Evolutionary conservation across 2,888 invertebrate genomes (phyloP).

Genomic region (Diarsia rubi): DNA sequence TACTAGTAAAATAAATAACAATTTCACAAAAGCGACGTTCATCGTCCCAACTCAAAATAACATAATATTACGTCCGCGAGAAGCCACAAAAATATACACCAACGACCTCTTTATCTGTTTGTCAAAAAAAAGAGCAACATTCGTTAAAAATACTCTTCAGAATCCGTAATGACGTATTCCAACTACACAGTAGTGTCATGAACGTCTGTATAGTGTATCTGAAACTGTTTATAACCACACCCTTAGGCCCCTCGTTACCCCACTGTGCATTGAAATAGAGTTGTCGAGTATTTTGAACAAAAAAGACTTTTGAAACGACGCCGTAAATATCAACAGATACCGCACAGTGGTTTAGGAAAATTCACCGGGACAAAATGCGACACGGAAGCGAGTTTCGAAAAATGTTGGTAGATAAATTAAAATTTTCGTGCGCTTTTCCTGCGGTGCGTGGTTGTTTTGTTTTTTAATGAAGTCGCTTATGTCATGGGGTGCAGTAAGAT

Average conservation of each 20-base stretch:
- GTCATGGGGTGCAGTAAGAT: constrained; percentile 35
- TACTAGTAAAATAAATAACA: neutral
- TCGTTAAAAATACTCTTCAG: constrained; percentile 61
- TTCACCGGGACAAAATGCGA: constrained; percentile 60
- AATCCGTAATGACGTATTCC: constrained; percentile 63
- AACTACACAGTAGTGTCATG: constrained; percentile 38
- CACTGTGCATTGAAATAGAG: constrained; percentile 77
- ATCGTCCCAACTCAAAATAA: constrained; percentile 23
- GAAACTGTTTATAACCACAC: constrained; percentile 67
- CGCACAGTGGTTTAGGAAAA: constrained; percentile 62
- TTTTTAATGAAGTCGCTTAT: constrained; percentile 53
- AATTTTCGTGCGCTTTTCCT: constrained; percentile 50
- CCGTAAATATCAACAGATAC: constrained; percentile 64
- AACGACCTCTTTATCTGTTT: constrained; percentile 38
- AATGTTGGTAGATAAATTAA: constrained; percentile 57
- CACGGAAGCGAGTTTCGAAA: constrained; percentile 51
- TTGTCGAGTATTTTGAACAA: constrained; percentile 66
- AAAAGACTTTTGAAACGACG: constrained; percentile 65
- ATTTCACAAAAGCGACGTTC: constrained; percentile 3
- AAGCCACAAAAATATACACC: constrained; percentile 25
- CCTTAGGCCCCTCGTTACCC: constrained; percentile 75
- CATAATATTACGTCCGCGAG: constrained; percentile 10
- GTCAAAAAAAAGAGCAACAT: constrained; percentile 59
- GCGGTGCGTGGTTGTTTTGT: constrained; percentile 42
- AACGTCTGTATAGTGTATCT: constrained; percentile 53